Evolutionary conservation across 1,140 invertebrate genomes (phyloP), one percentile per base, ranked within the genome.

Genomic region (Brachionus asplanchnoidis): DNA sequence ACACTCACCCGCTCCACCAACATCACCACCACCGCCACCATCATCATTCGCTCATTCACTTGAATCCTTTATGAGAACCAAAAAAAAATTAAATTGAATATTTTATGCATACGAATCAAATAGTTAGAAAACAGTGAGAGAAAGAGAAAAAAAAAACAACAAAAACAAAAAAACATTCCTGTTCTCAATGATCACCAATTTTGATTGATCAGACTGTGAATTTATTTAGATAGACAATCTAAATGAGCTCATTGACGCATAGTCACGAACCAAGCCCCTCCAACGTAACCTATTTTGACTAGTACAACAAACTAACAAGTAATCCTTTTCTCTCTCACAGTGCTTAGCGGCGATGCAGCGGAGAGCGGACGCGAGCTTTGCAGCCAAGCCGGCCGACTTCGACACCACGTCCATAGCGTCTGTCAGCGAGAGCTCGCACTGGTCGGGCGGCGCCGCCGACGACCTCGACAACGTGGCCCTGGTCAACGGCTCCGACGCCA

Each of bases 351-450:
- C 14, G 53, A 60, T 60, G 53, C 53, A 60, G 53, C n/a, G 53
- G 7, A 60, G 53, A 60, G 17, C 53, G n/a, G 53, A 60, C 53
- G 20, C 17, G 53, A 60, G 53, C 53, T 60, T 60, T 60, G 17
- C 20, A 20, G 17, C 32, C 17, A 68, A 68, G 23, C 66, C 66
- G 66, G 40, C 40, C 40, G 77, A 80, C 14, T 65, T n/a, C 28
- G 77, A 80, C 40, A 36, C 77, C 3, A 80, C 77, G 8, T 80
- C 77, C 7, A 80, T 80, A n/a, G 77, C 77, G 17, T 53, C 42
- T 2, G 77, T 80, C 14, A 80, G 77, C 44, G 77, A 80, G 44
- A 80, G 77, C 44, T 80, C 77, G 26, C 77, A 80, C 50, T 80
- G 77, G 77, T 80, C 77, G n/a, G 77, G 77, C 17, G 77, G 77